A percentile compares a stretch with the other conserved stretches of the same genome.
Conservation (phyloP, 2,888 invertebrate species). For the Ennomos fuscantarius region DNA sequence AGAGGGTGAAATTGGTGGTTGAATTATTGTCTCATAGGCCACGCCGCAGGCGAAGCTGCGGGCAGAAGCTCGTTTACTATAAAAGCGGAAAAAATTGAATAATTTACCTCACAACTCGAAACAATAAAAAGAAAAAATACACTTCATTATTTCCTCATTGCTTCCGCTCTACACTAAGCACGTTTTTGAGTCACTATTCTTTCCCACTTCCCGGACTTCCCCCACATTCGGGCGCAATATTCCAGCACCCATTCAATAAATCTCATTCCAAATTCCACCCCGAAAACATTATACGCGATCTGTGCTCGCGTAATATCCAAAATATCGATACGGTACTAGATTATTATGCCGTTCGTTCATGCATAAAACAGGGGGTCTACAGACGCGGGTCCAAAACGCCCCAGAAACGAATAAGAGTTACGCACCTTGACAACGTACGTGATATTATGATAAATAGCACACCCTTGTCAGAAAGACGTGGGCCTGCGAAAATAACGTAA, state of each 20-base stretch:
- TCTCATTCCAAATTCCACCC: constrained; percentile 36
- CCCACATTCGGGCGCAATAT: constrained; percentile 13
- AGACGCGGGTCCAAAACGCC: constrained; percentile 44
- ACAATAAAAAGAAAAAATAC: background rate
- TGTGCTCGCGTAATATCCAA: constrained; percentile 35
- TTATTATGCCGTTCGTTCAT: constrained; percentile 63
- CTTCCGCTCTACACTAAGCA: background rate
- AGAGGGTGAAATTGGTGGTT: too few relatives aligned
- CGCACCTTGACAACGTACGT: constrained; percentile 63
- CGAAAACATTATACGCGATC: constrained; percentile 36
- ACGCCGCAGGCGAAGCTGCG: too few relatives aligned
- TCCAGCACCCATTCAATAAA: constrained; percentile 28
- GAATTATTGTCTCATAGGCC: too few relatives aligned
- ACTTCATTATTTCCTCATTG: background rate
- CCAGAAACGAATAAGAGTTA: constrained; percentile 44
- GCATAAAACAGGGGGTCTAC: constrained; percentile 72
- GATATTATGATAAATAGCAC: constrained; percentile 80
- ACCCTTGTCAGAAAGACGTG: constrained; percentile 68
- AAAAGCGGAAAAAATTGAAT: background rate
- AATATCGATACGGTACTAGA: constrained; percentile 50
- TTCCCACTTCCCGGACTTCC: constrained; percentile 3
- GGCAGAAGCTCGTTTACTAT: too few relatives aligned
- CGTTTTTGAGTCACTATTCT: constrained; percentile 1
- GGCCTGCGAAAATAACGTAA: constrained; percentile 31
- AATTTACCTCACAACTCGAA: too few relatives aligned